Percentiles rank a stretch among this genome's conserved stretches.
Evolutionary conservation across 2,797 vertebrate genomes (phyloP).

Genomic region (Pseudotriccus pelzelni): DNA sequence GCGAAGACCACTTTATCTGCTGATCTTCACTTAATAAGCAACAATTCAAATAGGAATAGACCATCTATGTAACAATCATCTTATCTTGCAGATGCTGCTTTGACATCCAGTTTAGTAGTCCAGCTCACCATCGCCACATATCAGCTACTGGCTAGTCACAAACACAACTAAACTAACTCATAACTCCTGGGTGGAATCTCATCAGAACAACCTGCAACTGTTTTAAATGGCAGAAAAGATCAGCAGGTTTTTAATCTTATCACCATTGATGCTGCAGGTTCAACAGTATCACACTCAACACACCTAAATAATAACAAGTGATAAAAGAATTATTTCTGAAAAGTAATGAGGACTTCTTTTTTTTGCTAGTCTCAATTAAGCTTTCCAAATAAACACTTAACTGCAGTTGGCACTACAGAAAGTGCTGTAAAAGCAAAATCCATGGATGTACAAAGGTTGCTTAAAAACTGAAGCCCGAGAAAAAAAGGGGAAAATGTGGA

Average conservation of each 20-base stretch:
- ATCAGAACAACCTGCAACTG: not conserved
- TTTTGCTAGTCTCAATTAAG: not conserved
- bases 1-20: not conserved
- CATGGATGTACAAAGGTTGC: not conserved
- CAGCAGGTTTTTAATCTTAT: not conserved
- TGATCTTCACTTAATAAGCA: not conserved
- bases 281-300: not conserved
- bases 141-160: not conserved
- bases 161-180: not conserved
- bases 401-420: not conserved
- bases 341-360: not conserved
- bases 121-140: not conserved
- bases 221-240: not conserved
- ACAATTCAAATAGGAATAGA: not conserved
- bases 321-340: not conserved
- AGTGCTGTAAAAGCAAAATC: not conserved
- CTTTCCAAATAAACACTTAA: not conserved
- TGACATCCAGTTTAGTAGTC: not conserved
- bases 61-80: not conserved
- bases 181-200: not conserved
- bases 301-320: not conserved
- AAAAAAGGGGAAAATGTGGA: not conserved
- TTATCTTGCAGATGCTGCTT: not conserved
- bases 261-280: not conserved
- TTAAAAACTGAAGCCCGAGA: not conserved